A percentile compares a stretch with the other conserved stretches of the same genome.
Evolutionary conservation across 2,888 invertebrate genomes (phyloP).

Genomic region (Pyrocoelia pectoralis): DNA sequence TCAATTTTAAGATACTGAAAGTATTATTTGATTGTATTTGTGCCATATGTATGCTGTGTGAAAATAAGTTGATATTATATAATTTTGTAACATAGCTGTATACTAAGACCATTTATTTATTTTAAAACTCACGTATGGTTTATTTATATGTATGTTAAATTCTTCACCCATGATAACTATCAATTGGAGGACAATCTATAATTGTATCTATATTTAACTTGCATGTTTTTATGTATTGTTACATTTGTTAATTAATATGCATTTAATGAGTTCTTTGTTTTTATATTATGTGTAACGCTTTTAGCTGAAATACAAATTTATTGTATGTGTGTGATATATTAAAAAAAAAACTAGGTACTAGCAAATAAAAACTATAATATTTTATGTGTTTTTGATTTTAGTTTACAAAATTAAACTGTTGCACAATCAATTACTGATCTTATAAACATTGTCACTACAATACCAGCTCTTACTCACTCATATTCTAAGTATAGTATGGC

Average conservation of each 20-base stretch:
- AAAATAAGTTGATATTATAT: slow-evolving; percentile 6
- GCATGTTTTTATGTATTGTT: neutral
- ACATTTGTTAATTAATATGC: neutral
- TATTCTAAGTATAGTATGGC: too few species aligned
- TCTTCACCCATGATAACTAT: neutral
- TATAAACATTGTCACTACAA: too few species aligned
- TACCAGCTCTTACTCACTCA: too few species aligned
- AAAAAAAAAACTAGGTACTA: neutral
- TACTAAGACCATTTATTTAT: neutral
- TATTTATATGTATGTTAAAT: neutral
- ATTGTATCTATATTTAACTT: neutral
- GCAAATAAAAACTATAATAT: neutral
- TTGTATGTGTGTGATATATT: neutral
- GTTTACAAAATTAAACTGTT: too few species aligned
- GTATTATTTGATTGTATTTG: neutral
- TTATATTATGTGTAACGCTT: neutral
- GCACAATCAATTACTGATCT: too few species aligned
- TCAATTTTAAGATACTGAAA: neutral
- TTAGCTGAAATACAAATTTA: neutral
- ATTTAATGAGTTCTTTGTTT: neutral
- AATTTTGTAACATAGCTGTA: slow-evolving; percentile 2
- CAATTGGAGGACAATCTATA: neutral
- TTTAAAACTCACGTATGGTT: neutral
- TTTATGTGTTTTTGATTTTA: neutral
- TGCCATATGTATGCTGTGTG: slow-evolving; percentile 1